Evolutionary conservation across 2,888 invertebrate species (phyloP), one percentile per base, ranked within the genome.

Genomic region (Kuschelorhynchus macadamiae): DNA sequence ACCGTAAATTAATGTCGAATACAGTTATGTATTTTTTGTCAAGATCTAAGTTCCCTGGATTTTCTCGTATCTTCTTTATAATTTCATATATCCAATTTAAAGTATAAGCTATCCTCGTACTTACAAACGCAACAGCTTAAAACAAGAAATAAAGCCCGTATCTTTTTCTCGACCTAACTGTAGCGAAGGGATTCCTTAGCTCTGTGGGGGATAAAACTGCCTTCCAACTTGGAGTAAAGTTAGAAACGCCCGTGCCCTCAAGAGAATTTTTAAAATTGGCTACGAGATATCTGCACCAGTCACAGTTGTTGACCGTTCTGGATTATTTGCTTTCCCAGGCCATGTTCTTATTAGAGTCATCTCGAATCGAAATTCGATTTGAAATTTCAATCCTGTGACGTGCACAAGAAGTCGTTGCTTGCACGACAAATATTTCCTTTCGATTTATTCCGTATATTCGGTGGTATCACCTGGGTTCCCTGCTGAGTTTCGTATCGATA

Each of bases 221-320:
- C 21, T 36, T 57, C 42, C 39, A 46, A 53, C 53, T 44, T 53
- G 14, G 21, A 63, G 50, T 47, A 47, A 63, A 63, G 53, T 46
- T 46, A 36, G 47, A 52, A 21, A 12, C 46, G 44, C 36, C 36
- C 17, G n/a, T 46, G 53, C 32, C 36, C 66, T 33, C 66, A 14
- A 11, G 66, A 60, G 66, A 44, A 66, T 66, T 66, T 66, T 66
- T 66, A 53, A 59, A 66, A 66, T 66, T 66, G 53, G 66, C 66
- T 66, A 53, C 25, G 60, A 47, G 60, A 66, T 66, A 59, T 59
- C 66, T 65, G 65, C 33, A 50, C 57, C 52, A 52, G 57, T 65
- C 57, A 47, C 59, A 66, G 44, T 55, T 66, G 66, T 66, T 66
- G 66, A 66, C 66, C 66, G 53, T 52, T 66, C 42, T 17, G 57